phyloP scores from a whole-genome alignment of 2,888 invertebrate genomes.

The Rhagonycha fulva region DNA sequence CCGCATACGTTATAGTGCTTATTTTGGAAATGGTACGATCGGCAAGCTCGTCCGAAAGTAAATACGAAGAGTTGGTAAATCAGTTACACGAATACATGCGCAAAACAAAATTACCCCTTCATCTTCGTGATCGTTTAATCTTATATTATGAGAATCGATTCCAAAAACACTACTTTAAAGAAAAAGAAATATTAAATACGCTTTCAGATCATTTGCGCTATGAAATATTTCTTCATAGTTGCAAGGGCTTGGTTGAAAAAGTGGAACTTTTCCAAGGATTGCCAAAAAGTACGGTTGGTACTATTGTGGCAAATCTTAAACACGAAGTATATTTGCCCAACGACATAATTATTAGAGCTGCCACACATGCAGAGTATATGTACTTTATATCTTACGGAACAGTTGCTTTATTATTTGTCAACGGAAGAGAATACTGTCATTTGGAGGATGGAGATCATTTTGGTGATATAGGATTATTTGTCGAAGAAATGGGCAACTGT shows the following conservation, averaged over 20 bases:
- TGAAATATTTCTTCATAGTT: slow-evolving; percentile 61
- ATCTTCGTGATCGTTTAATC: slow-evolving; percentile 49
- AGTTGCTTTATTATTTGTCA: slow-evolving; percentile 52
- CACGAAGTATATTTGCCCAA: slow-evolving; percentile 60
- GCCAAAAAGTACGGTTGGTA: slow-evolving; percentile 55
- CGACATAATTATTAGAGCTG: slow-evolving; percentile 55
- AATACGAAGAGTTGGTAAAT: slow-evolving; percentile 53
- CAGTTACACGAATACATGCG: slow-evolving; percentile 52
- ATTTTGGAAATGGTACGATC: slow-evolving; percentile 44
- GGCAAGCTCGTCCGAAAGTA: slow-evolving; percentile 45
- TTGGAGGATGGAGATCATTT: slow-evolving; percentile 60
- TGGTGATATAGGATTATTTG: slow-evolving; percentile 45
- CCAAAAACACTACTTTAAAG: slow-evolving; percentile 53
- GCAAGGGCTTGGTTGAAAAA: slow-evolving; percentile 59
- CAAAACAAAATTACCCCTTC: slow-evolving; percentile 51
- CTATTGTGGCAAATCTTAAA: slow-evolving; percentile 58
- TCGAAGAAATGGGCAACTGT: slow-evolving; percentile 35
- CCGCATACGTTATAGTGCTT: slow-evolving; percentile 43
- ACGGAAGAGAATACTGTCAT: slow-evolving; percentile 58
- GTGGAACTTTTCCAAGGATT: slow-evolving; percentile 60
- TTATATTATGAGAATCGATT: slow-evolving; percentile 53
- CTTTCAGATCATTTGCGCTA: slow-evolving; percentile 51
- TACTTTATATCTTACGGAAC: slow-evolving; percentile 60
- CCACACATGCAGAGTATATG: slow-evolving; percentile 53
- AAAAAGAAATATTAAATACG: slow-evolving; percentile 47